Conservation (phyloP, 2,888 invertebrate genomes). For the Sphinx pinastri region DNA sequence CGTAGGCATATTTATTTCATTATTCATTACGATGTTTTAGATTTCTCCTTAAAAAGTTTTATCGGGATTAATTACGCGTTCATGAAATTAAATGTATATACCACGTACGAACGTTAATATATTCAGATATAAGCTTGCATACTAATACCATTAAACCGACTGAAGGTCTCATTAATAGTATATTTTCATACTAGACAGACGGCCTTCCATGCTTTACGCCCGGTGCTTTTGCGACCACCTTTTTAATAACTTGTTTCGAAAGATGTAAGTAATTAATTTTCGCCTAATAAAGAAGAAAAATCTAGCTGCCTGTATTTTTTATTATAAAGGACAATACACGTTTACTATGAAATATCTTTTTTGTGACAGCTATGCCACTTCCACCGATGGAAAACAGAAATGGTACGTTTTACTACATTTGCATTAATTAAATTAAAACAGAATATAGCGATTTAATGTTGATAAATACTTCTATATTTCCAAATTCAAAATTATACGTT, state of each 20-base stretch:
- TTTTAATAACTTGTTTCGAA: neutral
- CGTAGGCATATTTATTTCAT: no score
- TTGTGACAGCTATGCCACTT: constrained; percentile 70
- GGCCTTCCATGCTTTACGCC: constrained; percentile 27
- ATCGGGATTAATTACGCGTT: neutral
- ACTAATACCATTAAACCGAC: constrained; percentile 15
- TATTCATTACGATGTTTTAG: neutral
- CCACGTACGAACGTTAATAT: neutral
- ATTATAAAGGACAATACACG: neutral
- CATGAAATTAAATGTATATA: neutral
- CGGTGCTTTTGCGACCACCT: neutral
- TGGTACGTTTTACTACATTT: constrained; percentile 52
- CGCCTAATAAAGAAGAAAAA: constrained; percentile 24
- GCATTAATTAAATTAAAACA: neutral
- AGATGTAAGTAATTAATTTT: no score
- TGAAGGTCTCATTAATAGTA: constrained; percentile 21
- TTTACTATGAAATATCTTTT: constrained; percentile 32
- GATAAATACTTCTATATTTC: neutral
- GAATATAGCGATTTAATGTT: no score
- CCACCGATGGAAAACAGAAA: constrained; percentile 74
- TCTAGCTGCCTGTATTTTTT: constrained; percentile 19
- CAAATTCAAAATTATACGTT: no score
- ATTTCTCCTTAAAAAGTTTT: neutral
- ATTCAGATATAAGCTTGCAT: constrained; percentile 17
- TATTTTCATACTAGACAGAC: constrained; percentile 23